phyloP scores from a whole-genome alignment of 2,113 vertebrate genomes.

The Gambusia holbrooki region DNA sequence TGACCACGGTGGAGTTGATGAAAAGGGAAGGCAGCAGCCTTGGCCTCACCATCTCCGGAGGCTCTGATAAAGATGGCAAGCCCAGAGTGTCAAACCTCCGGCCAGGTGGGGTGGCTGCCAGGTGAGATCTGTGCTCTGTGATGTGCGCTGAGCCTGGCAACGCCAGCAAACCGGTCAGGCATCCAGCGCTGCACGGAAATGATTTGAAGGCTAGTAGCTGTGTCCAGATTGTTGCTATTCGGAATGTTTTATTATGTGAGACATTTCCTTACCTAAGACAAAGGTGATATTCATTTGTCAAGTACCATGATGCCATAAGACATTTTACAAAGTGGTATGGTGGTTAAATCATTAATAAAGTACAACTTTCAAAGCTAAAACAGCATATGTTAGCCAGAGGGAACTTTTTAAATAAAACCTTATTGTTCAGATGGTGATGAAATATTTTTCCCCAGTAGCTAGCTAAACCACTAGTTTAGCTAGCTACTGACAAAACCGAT shows the following conservation, averaged over 20 bases:
- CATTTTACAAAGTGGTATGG: background rate
- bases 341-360: background rate
- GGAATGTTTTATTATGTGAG: conserved; percentile 16
- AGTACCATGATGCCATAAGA: too few species aligned
- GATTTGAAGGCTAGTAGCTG: background rate
- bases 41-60: conserved; percentile 95
- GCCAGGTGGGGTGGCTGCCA: conserved; percentile 93
- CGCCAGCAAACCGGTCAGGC: conserved; percentile 36
- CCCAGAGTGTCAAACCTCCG: conserved; percentile 95
- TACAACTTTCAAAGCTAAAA: too few species aligned
- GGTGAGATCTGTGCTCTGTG: conserved; percentile 84
- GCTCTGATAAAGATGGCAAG: conserved; percentile 96
- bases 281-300: background rate
- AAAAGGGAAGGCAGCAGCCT: conserved; percentile 96
- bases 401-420: too few species aligned
- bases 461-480: too few species aligned
- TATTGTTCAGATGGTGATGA: too few species aligned
- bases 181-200: conserved; percentile 37
- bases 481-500: too few species aligned
- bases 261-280: background rate
- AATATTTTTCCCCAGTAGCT: too few species aligned
- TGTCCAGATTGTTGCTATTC: conserved; percentile 26
- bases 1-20: conserved; percentile 94
- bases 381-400: too few species aligned
- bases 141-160: conserved; percentile 47